A percentile compares a stretch with the other conserved stretches of the same genome.
Evolutionary conservation across 2,113 vertebrate species (phyloP).

Genomic region (Salvelinus sp.): DNA sequence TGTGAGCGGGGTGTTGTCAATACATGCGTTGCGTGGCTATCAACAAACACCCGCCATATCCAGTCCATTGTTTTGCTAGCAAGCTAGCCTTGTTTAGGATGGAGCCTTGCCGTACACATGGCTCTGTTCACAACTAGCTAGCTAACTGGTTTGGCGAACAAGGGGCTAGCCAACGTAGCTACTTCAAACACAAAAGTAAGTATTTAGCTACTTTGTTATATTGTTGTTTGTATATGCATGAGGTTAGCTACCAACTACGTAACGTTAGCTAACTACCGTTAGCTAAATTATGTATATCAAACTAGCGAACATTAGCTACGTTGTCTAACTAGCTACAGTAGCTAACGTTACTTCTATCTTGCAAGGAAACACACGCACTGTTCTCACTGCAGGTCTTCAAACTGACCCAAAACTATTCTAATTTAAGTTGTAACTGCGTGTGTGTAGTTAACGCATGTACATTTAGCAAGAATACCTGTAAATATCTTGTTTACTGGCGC

Average conservation of each 20-base stretch:
- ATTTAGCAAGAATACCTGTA: not conserved
- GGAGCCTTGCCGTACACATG: too few species aligned
- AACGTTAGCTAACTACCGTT: not conserved
- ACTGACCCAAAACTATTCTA: not conserved
- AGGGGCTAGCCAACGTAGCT: not conserved
- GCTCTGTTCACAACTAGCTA: too few species aligned
- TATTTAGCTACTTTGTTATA: not conserved
- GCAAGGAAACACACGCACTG: not conserved
- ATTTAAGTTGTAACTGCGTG: not conserved
- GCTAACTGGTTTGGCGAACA: not conserved
- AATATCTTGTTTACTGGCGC: not conserved
- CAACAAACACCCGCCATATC: too few species aligned
- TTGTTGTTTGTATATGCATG: not conserved
- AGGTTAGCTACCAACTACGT: not conserved
- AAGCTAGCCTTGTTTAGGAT: not conserved
- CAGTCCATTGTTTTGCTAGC: too few species aligned
- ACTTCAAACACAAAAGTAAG: not conserved
- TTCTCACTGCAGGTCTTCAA: not conserved
- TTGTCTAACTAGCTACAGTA: not conserved
- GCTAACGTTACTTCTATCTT: not conserved
- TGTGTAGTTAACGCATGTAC: not conserved
- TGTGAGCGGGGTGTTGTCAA: too few species aligned
- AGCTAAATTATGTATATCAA: not conserved
- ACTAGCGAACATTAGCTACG: constrained; percentile 18
- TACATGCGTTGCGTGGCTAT: too few species aligned